Percentiles rank a stretch among this genome's conserved stretches.
Evolutionary conservation across 2,888 invertebrate genomes (phyloP).

Genomic region (Eupithecia pulchellata): DNA sequence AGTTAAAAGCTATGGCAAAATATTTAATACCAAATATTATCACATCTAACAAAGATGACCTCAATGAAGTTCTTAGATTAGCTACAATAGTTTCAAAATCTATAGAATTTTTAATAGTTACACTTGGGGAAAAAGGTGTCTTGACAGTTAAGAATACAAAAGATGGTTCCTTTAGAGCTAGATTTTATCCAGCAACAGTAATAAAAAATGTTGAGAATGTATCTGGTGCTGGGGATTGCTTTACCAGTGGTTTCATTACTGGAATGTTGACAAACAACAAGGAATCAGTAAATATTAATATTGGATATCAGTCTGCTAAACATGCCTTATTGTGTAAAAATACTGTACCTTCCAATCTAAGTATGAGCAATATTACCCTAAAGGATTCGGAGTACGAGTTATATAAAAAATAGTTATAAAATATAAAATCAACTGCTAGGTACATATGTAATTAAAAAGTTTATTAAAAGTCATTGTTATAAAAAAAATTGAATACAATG

Average conservation of each 20-base stretch:
- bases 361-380: slow-evolving; percentile 20
- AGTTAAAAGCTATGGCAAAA: slow-evolving; percentile 88
- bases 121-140: slow-evolving; percentile 86
- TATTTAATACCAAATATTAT: slow-evolving; percentile 67
- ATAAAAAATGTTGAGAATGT: slow-evolving; percentile 87
- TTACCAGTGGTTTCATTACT: slow-evolving; percentile 88
- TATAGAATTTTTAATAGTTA: slow-evolving; percentile 86
- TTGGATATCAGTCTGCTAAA: slow-evolving; percentile 87
- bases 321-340: slow-evolving; percentile 84
- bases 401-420: too few species aligned
- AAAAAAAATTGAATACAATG: not conserved
- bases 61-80: slow-evolving; percentile 61
- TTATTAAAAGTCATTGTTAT: not conserved
- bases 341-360: slow-evolving; percentile 83
- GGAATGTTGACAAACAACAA: slow-evolving; percentile 84
- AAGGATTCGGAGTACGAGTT: slow-evolving; percentile 22
- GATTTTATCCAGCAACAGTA: slow-evolving; percentile 70
- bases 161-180: slow-evolving; percentile 43
- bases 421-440: slow-evolving; percentile 25
- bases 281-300: slow-evolving; percentile 85
- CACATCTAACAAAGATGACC: slow-evolving; percentile 43
- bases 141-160: slow-evolving; percentile 67
- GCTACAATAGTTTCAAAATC: slow-evolving; percentile 71
- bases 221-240: slow-evolving; percentile 94
- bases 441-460: not conserved